phyloP scores from a whole-genome alignment of 2,888 invertebrate genomes.

The Melieria picta region DNA sequence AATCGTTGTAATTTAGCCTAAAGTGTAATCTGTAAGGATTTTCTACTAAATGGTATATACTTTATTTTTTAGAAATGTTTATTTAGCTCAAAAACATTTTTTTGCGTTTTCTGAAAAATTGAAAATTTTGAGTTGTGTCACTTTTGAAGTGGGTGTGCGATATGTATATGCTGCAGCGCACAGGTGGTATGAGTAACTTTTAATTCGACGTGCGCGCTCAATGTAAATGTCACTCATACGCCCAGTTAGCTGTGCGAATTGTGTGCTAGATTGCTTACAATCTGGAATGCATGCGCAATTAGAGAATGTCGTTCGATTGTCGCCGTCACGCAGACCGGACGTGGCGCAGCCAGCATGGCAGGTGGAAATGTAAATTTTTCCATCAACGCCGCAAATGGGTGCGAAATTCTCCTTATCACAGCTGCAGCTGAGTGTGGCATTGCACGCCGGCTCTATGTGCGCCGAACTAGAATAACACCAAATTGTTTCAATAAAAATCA shows the following conservation, averaged over 20 bases:
- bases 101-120: too few relatives aligned
- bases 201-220: neutral
- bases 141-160: too few relatives aligned
- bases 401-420: conserved; percentile 82
- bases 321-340: conserved; percentile 69
- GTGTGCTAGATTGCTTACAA: conserved; percentile 44
- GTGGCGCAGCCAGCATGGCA: conserved; percentile 88
- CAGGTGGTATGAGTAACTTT: conserved; percentile 21
- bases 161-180: neutral
- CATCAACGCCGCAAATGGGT: conserved; percentile 86
- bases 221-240: too few relatives aligned
- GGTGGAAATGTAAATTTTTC: conserved; percentile 85
- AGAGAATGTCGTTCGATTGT: conserved; percentile 71
- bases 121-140: too few relatives aligned
- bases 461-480: conserved; percentile 49
- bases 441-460: conserved; percentile 71
- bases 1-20: too few relatives aligned
- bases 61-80: neutral
- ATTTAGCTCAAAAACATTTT: neutral
- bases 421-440: conserved; percentile 71
- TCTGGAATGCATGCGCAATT: conserved; percentile 69
- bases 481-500: neutral
- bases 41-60: neutral
- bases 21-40: too few relatives aligned
- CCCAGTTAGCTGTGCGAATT: neutral